phyloP scores from a whole-genome alignment of 2,888 invertebrate species.

The Protonemura montana region DNA sequence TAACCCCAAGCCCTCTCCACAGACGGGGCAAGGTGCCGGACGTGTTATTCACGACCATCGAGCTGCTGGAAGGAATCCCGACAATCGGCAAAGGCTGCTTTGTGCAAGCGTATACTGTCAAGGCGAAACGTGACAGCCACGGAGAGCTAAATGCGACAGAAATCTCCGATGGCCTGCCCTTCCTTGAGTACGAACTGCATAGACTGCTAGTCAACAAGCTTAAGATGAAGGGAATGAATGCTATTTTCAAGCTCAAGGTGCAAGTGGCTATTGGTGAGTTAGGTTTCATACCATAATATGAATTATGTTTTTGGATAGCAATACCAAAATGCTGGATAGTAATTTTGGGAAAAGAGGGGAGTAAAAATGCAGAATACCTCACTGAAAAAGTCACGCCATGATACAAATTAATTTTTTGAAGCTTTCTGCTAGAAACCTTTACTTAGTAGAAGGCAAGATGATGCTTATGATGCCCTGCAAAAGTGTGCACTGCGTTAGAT shows the following conservation, averaged over 20 bases:
- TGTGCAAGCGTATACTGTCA: conserved; percentile 77
- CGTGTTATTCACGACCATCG: conserved; percentile 87
- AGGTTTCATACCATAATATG: not conserved
- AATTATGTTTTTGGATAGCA: too few relatives aligned
- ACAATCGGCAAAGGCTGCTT: conserved; percentile 75
- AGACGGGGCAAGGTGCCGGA: conserved; percentile 89
- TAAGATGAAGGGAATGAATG: conserved; percentile 93
- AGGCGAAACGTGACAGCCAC: conserved; percentile 75
- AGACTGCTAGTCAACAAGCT: conserved; percentile 88
- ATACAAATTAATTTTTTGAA: too few relatives aligned
- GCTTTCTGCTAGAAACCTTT: too few relatives aligned
- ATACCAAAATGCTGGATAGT: too few relatives aligned
- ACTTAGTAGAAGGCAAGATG: too few relatives aligned
- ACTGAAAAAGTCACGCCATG: too few relatives aligned
- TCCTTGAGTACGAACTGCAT: conserved; percentile 95
- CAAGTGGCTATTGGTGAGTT: conserved; percentile 37
- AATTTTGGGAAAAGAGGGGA: too few relatives aligned
- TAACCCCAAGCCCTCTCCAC: conserved; percentile 43
- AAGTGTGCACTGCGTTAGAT: too few relatives aligned
- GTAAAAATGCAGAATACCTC: too few relatives aligned
- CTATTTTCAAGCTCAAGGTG: conserved; percentile 84
- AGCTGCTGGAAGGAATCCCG: conserved; percentile 78
- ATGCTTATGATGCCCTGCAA: too few relatives aligned
- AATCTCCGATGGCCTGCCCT: conserved; percentile 93
- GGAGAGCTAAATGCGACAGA: conserved; percentile 91